Base-by-base conservation (phyloP, 2,888 invertebrate species). In the Heliconius cydno region DNA sequence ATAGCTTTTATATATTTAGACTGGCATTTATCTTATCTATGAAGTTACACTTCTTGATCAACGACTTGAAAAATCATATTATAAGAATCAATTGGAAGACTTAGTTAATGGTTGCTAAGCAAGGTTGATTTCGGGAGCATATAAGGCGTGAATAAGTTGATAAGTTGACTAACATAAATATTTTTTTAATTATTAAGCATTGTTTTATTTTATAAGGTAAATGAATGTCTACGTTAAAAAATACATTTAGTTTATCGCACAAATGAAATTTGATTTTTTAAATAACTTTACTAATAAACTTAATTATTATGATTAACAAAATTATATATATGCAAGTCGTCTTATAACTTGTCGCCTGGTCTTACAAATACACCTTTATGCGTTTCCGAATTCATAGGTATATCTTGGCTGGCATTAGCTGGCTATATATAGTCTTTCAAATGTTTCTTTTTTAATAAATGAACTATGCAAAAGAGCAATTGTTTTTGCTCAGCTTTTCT, bases 1-100 rank as follows among this genome's bases (percentile, higher is more conserved):
- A 30, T n/a, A 60, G 60, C 60, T 28, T 60, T 73, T 34, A 60
- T 73, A 73, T 73, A 73, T n/a, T 60, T 73, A 38, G 65, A 75
- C 70, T 65, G 70, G 63, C 63, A 75, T 63, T 65, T 70, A 73
- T 34, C 41, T 70, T 25, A 19, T 46, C 15, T 70, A 12, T 46
- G 41, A 70, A 70, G 70, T 46, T 70, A 70, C 25, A 70, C 25
- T 28, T 70, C 70, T 70, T 70, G 13, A 65, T 30, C 25, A 41
- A 25, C 38, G 41, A 70, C 25, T 70, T 22, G 28, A 28, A 38
- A 68, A 22, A 67, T 66, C 60, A n/a, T 12, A 52, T 22, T 22
- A 52, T 22, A 9, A 22, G 52, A 52, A 52, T 52, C 52, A 22
- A 52, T 52, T 52, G 19, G 52, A 52, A 19, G 19, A 52, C 52